These are phyloP conservation scores for Drosophila murphyi DNA, from an alignment of 1,140 invertebrate species.

Conservation along the genomic window DNA sequence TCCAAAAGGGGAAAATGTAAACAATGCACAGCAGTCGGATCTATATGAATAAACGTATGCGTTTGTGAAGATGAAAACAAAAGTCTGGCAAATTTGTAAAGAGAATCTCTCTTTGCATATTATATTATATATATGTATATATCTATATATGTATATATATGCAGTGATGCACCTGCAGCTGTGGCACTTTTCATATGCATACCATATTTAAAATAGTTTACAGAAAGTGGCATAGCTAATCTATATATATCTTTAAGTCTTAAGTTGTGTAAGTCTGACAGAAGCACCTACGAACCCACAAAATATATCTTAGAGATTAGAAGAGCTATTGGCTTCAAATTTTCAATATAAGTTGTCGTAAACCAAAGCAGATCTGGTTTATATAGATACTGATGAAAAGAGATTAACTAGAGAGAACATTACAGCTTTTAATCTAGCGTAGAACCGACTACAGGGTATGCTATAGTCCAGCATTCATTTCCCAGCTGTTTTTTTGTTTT, in stretches of 20 bases:
- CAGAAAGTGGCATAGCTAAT: too few relatives aligned
- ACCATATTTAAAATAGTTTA: not conserved
- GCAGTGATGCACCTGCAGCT: conserved; percentile 41
- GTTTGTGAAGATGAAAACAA: conserved; percentile 21
- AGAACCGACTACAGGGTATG: not conserved
- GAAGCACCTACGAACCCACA: too few relatives aligned
- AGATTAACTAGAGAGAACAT: not conserved
- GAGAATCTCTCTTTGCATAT: not conserved
- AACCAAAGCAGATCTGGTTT: too few relatives aligned
- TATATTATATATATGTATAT: not conserved
- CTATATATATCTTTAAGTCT: too few relatives aligned
- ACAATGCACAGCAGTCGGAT: conserved; percentile 56
- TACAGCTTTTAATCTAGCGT: not conserved
- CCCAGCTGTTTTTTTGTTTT: not conserved
- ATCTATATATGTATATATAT: not conserved
- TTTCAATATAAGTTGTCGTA: too few relatives aligned
- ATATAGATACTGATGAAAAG: too few relatives aligned
- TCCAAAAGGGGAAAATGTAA: conserved; percentile 71
- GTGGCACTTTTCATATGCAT: conserved; percentile 23
- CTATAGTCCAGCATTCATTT: not conserved
- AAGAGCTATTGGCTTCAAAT: too few relatives aligned
- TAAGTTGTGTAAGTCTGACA: too few relatives aligned
- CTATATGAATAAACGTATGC: conserved; percentile 23
- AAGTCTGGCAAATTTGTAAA: conserved; percentile 24
- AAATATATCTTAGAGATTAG: too few relatives aligned